phyloP scores from a whole-genome alignment of 2,113 vertebrate species.

The Alethe castanea region DNA sequence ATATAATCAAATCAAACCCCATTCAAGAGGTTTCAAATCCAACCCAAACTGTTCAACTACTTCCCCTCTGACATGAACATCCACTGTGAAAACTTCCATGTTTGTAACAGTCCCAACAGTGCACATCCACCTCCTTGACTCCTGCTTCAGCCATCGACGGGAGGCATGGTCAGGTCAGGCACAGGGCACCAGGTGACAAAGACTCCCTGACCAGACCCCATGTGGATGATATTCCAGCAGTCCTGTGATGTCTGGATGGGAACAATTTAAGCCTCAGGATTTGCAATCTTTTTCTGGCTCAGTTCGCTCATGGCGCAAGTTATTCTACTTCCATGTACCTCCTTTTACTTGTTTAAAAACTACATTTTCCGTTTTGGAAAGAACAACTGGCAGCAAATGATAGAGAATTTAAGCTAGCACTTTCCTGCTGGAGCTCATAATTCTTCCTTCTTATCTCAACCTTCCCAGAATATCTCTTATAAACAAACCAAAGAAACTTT shows the following conservation, averaged over 20 bases:
- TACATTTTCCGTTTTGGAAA: background rate
- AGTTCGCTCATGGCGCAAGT: background rate
- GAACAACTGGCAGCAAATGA: background rate
- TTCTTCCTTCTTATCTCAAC: background rate
- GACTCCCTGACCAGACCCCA: background rate
- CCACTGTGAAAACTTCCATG: background rate
- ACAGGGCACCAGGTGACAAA: background rate
- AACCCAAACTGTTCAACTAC: background rate
- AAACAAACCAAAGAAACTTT: background rate
- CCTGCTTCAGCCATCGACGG: background rate
- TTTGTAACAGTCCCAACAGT: background rate
- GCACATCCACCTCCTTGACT: background rate
- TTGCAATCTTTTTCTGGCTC: background rate
- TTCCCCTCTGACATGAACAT: background rate
- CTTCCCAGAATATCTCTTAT: background rate
- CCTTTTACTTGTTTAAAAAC: background rate
- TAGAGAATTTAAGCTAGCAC: background rate
- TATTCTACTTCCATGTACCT: background rate
- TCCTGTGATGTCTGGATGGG: background rate
- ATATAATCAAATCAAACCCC: background rate
- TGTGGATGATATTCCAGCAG: rapidly evolving
- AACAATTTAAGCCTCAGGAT: background rate
- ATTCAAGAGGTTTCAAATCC: background rate
- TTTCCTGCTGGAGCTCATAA: background rate
- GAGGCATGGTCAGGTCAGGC: background rate